Evolutionary conservation across 2,797 vertebrate genomes (phyloP).

Genomic region (Aeoliscus strigatus): DNA sequence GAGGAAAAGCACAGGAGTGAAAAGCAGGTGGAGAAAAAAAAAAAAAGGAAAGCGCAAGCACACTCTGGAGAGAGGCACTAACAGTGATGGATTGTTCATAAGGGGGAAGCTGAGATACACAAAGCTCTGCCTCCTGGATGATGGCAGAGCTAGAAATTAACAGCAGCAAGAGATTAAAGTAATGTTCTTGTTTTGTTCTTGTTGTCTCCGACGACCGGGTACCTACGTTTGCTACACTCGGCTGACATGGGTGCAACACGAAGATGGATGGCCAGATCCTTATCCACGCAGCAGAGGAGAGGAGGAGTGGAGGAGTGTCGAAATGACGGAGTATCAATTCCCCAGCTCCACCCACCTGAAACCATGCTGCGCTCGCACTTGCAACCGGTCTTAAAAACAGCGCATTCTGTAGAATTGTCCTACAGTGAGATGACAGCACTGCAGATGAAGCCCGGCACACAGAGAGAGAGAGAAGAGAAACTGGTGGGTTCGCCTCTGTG

Average conservation of each 20-base stretch:
- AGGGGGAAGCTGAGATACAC: constrained; percentile 58
- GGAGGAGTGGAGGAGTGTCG: constrained; percentile 64
- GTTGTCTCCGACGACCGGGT: constrained; percentile 59
- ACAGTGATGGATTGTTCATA: constrained; percentile 72
- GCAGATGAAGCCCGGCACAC: constrained; percentile 49
- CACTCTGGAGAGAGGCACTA: constrained; percentile 56
- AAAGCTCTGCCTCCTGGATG: constrained; percentile 56
- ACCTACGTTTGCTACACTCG: constrained; percentile 45
- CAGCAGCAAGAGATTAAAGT: constrained; percentile 62
- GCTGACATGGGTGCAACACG: constrained; percentile 55
- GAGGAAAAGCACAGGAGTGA: constrained; percentile 39
- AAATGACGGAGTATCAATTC: constrained; percentile 73
- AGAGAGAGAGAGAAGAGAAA: constrained; percentile 16
- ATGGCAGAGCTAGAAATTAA: constrained; percentile 58
- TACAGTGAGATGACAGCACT: constrained; percentile 51
- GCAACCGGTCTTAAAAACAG: constrained; percentile 36
- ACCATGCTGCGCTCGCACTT: constrained; percentile 37
- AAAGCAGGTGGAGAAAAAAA: constrained; percentile 30
- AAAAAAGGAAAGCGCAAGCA: constrained; percentile 34
- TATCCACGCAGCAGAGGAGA: constrained; percentile 63
- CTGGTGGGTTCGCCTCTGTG: constrained; percentile 10
- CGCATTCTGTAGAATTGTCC: constrained; percentile 44
- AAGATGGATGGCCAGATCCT: constrained; percentile 71
- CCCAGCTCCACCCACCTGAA: constrained; percentile 65
- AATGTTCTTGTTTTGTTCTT: constrained; percentile 68